Evolutionary conservation across 2,113 vertebrate species (phyloP).

Genomic region (Sclerurus mexicanus): DNA sequence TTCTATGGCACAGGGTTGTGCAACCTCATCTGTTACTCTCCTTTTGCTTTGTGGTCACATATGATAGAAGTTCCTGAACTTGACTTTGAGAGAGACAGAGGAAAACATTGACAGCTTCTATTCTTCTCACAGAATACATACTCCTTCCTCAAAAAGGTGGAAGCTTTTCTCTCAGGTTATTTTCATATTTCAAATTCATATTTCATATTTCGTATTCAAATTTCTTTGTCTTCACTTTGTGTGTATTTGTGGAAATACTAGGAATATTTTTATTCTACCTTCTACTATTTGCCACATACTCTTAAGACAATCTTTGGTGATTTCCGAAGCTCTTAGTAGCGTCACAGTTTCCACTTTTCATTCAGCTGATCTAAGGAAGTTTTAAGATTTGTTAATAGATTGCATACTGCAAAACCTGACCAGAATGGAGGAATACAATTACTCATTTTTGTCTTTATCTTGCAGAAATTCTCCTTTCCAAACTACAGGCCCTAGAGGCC

Average conservation of each 20-base stretch:
- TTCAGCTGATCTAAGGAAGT: background rate
- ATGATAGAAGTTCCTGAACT: background rate
- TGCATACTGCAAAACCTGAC: background rate
- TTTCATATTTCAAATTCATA: too few relatives aligned
- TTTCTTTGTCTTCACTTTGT: background rate
- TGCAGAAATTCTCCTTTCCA: background rate
- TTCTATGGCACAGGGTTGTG: background rate
- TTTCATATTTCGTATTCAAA: too few relatives aligned
- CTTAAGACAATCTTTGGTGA: background rate
- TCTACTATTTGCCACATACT: background rate
- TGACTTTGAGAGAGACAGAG: background rate
- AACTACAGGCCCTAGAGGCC: background rate
- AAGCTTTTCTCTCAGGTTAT: background rate
- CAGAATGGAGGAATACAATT: background rate
- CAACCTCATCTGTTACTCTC: background rate
- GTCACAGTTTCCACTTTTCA: background rate
- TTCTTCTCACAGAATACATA: background rate
- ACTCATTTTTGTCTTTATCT: background rate
- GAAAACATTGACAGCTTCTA: background rate
- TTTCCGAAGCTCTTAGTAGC: background rate
- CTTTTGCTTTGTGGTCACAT: background rate
- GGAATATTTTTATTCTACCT: background rate
- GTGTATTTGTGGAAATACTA: background rate
- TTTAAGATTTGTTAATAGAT: background rate
- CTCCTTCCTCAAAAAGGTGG: background rate